Base-by-base conservation (phyloP, 2,113 vertebrate genomes). In the Meleagris gallopavo region DNA sequence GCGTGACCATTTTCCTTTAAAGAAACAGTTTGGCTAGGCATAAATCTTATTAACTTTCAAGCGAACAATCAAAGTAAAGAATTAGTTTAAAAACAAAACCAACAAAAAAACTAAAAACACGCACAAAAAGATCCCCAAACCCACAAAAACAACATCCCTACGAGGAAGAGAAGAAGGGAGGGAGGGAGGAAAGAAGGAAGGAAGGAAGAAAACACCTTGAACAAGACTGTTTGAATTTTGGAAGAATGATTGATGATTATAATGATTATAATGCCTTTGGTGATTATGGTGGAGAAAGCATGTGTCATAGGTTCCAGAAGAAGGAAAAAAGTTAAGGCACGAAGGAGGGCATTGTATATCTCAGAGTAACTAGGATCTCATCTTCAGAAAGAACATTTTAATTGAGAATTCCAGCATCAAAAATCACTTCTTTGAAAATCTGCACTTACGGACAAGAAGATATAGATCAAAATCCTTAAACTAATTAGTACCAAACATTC, bases 321-420 rank as follows among this genome's bases (percentile, higher is more conserved):
- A 93, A 83, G 24, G 15, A 77, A 86, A 40, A 52, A 83, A 60
- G 36, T 67, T 52, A 87, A 85, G 34, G 60, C 60, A 91, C 17
- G 83, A 89, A 71, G 70, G 13, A 88, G 52, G 86, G 29, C 40
- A 69, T 61, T 91, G 2, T 29, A 95, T 94, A 0, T 80, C 65
- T 81, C 69, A 71, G 52, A 88, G 67, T 95, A 94, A 89, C 83
- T 81, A 86, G 48, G 46, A 27, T 86, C 89, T 95, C 92, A 92
- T 90, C 91, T 88, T 94, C 65, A 83, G 76, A 95, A 90, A 88
- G 94, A 91, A 88, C 91, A 93, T 81, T 95, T 96, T 93, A 86
- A 95, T 94, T 95, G 78, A 95, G 73, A 81, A 38, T 88, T 90
- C 43, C 76, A 94, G 52, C 65, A 93, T 84, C 89, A 95, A 96